Conservation (phyloP, 2,797 vertebrate species). For the Megaceryle alcyon region DNA sequence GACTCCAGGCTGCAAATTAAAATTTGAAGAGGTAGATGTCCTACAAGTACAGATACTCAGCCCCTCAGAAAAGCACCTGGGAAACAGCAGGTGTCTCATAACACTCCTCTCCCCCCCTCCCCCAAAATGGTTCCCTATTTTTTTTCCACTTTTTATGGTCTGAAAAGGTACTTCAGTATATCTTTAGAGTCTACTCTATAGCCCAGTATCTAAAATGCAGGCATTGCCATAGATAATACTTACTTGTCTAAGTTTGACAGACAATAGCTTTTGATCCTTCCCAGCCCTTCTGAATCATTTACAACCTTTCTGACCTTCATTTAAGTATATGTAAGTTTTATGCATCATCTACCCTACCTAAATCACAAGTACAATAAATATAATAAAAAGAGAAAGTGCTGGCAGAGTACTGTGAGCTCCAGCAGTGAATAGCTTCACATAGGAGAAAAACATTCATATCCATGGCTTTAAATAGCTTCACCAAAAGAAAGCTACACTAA, state of each 20-base stretch:
- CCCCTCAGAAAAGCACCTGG: background rate
- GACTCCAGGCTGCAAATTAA: background rate
- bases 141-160: accelerated
- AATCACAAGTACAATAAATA: background rate
- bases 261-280: background rate
- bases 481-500: background rate
- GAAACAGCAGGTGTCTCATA: background rate
- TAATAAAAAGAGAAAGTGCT: background rate
- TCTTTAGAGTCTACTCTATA: background rate
- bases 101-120: background rate
- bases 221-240: background rate
- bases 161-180: background rate
- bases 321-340: background rate
- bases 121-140: background rate
- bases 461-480: background rate
- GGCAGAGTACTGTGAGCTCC: background rate
- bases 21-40: background rate
- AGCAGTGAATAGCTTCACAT: background rate
- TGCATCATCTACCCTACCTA: background rate
- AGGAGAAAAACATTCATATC: background rate
- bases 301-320: background rate
- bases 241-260: background rate
- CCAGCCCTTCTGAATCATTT: background rate
- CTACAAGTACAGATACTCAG: background rate
- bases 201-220: background rate